Conservation (phyloP, 1,140 invertebrate species). For the Papilio polytes region DNA sequence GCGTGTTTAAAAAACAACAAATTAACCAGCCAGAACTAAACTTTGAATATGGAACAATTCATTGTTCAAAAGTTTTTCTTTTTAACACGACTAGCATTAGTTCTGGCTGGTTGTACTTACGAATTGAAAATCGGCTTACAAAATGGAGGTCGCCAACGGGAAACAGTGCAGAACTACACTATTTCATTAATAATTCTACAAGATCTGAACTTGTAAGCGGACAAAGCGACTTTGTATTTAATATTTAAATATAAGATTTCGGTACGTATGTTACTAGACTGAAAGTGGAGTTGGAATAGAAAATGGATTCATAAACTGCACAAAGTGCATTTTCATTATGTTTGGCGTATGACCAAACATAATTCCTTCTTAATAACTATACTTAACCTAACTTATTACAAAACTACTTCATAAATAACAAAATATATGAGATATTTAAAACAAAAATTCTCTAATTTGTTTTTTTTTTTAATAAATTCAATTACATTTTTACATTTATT, state of each 20-base stretch:
- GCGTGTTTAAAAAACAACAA: neutral
- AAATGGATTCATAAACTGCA: neutral
- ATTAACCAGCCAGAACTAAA: neutral
- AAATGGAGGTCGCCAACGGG: conserved; percentile 5
- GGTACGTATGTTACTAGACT: conserved; percentile 10
- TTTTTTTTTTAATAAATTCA: no score
- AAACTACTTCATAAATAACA: no score
- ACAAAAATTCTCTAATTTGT: no score
- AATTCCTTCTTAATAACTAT: no score
- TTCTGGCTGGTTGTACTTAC: neutral
- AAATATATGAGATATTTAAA: no score
- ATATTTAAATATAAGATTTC: conserved; percentile 33
- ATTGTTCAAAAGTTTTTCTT: conserved; percentile 13
- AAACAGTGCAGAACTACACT: conserved; percentile 23
- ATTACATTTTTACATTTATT: no score
- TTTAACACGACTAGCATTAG: conserved; percentile 10
- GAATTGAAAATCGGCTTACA: conserved; percentile 30
- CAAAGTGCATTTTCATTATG: neutral
- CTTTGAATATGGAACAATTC: conserved; percentile 27
- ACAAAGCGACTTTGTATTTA: conserved; percentile 23
- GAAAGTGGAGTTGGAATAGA: neutral
- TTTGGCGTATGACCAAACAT: neutral
- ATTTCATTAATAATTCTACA: conserved; percentile 34
- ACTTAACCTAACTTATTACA: no score
- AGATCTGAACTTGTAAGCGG: conserved; percentile 11